Conservation (phyloP, 1,140 invertebrate genomes). For the Caenorhabditis inopinata region DNA sequence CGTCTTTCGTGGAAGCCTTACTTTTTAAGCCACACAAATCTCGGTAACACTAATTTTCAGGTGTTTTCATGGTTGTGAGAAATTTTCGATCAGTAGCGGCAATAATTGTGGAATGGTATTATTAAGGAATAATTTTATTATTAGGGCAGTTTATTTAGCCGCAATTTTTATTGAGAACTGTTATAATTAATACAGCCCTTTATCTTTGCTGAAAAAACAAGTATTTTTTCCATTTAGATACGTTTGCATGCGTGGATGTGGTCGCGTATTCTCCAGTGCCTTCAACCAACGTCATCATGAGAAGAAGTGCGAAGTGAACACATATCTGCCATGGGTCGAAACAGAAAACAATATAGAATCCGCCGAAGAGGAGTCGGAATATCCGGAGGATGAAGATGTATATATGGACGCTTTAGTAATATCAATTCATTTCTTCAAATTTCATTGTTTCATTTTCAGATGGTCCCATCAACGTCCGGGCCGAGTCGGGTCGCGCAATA, state of each 20-base stretch:
- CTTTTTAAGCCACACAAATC: not conserved
- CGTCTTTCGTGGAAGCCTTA: no score
- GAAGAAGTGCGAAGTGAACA: constrained; percentile 23
- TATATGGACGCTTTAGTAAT: not conserved
- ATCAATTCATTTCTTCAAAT: not conserved
- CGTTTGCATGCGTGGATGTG: constrained; percentile 44
- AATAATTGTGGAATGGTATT: no score
- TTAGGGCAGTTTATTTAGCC: no score
- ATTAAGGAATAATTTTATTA: no score
- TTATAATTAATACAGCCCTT: no score
- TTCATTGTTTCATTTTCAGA: not conserved
- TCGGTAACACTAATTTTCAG: no score
- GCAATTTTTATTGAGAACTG: no score
- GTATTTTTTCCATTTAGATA: not conserved
- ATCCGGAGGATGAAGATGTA: constrained; percentile 4
- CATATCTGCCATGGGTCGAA: not conserved
- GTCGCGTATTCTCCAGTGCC: constrained; percentile 30
- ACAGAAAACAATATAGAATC: not conserved
- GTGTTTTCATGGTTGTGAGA: no score
- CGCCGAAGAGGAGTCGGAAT: not conserved
- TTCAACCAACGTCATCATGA: constrained; percentile 44
- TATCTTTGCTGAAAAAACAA: not conserved
- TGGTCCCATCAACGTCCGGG: not conserved
- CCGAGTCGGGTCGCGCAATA: not conserved
- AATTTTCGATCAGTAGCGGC: no score